Percentiles rank a stretch among this genome's conserved stretches.
Conservation (phyloP, 2,113 vertebrate species). For the Mormyrus lacerda region DNA sequence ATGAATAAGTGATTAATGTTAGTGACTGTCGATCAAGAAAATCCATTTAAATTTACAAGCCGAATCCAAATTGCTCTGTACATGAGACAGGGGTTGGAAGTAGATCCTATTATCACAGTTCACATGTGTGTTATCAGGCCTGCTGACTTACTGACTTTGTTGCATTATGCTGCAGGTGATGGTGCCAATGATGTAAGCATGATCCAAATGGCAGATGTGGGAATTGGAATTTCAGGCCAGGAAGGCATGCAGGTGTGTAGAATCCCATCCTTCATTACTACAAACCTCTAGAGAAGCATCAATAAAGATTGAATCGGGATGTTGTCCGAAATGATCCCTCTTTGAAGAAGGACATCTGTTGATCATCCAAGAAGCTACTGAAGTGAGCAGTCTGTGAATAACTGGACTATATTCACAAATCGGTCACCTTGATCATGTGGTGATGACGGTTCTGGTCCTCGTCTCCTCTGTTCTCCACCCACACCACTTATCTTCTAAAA, state of each 20-base stretch:
- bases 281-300: background rate
- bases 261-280: background rate
- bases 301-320: background rate
- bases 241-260: slow-evolving; percentile 80
- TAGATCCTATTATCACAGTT: background rate
- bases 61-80: background rate
- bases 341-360: background rate
- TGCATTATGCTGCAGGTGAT: slow-evolving; percentile 56
- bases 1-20: background rate
- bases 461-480: background rate
- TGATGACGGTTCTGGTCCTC: background rate
- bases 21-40: background rate
- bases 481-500: background rate
- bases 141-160: background rate
- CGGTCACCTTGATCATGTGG: background rate
- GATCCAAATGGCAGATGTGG: slow-evolving; percentile 74
- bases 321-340: background rate
- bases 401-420: background rate
- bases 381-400: background rate
- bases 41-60: background rate
- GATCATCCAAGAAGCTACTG: background rate
- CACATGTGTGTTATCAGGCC: background rate
- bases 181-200: slow-evolving; percentile 83
- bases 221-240: slow-evolving; percentile 73
- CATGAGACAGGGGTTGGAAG: background rate